These are phyloP conservation scores for Camelus bactrianus DNA, from an alignment of 2,113 vertebrate species.

Conservation along the genomic window DNA sequence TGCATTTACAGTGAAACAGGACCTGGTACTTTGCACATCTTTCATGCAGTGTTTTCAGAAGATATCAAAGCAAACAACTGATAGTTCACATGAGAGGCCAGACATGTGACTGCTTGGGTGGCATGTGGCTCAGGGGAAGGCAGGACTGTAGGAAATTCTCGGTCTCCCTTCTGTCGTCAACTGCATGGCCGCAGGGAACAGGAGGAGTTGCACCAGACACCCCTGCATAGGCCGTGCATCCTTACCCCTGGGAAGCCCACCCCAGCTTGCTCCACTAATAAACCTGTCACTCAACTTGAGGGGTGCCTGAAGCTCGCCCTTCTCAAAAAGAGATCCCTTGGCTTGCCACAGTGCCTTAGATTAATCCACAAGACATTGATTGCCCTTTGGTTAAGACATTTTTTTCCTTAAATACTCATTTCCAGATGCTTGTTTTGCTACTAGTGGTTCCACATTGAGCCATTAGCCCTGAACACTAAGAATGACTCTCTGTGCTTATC, in stretches of 20 bases:
- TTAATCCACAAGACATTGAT: not conserved
- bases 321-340: not conserved
- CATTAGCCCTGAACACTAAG: not conserved
- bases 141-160: accelerated
- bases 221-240: accelerated
- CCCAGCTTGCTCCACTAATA: not conserved
- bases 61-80: not conserved
- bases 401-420: not conserved
- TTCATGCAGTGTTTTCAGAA: not conserved
- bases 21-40: too few species aligned
- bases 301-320: not conserved
- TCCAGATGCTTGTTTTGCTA: not conserved
- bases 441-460: not conserved
- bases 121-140: not conserved
- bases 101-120: not conserved
- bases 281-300: too few species aligned
- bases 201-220: not conserved
- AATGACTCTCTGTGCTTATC: not conserved
- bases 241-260: not conserved
- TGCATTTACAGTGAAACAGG: not conserved
- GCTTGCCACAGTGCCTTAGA: not conserved
- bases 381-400: not conserved
- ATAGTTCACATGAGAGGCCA: not conserved
- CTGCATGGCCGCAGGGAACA: accelerated
- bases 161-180: not conserved